A percentile compares a stretch with the other conserved stretches of the same genome.
Evolutionary conservation across 2,113 vertebrate genomes (phyloP).

Genomic region (Lepisosteus osseus): DNA sequence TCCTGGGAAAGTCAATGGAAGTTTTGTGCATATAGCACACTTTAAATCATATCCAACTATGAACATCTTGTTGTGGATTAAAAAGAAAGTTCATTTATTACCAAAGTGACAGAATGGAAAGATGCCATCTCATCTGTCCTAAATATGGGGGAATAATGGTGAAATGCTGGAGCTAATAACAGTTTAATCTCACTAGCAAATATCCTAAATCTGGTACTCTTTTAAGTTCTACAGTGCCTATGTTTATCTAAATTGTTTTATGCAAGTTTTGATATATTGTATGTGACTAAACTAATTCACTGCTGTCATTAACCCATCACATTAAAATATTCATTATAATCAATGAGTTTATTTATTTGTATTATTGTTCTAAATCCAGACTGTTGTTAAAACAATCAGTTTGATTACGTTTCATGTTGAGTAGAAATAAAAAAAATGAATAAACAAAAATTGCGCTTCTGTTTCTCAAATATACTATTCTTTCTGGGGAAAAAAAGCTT

Average conservation of each 20-base stretch:
- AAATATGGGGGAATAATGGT: slow-evolving; percentile 1
- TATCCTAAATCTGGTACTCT: slow-evolving; percentile 13
- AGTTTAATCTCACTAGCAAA: slow-evolving; percentile 4
- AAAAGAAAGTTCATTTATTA: slow-evolving; percentile 1
- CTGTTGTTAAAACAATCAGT: too few species aligned
- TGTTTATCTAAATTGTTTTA: not conserved
- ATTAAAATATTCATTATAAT: slow-evolving; percentile 13
- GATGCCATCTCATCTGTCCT: not conserved
- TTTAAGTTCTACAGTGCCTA: not conserved
- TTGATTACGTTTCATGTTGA: too few species aligned
- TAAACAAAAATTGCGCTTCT: too few species aligned
- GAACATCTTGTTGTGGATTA: too few species aligned
- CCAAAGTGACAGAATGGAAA: not conserved
- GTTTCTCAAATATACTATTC: too few species aligned
- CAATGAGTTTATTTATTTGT: slow-evolving; percentile 8
- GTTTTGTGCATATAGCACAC: too few species aligned
- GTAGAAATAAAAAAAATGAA: too few species aligned
- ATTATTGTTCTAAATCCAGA: not conserved
- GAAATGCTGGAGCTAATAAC: slow-evolving; percentile 30
- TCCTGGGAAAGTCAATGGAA: too few species aligned
- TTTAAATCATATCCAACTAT: too few species aligned
- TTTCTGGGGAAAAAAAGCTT: too few species aligned
- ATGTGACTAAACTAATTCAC: not conserved
- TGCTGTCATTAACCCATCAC: not conserved
- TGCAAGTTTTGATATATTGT: not conserved